These are phyloP conservation scores for Diachasmimorpha longicaudata DNA, from an alignment of 1,140 invertebrate species.

Conservation along the genomic window DNA sequence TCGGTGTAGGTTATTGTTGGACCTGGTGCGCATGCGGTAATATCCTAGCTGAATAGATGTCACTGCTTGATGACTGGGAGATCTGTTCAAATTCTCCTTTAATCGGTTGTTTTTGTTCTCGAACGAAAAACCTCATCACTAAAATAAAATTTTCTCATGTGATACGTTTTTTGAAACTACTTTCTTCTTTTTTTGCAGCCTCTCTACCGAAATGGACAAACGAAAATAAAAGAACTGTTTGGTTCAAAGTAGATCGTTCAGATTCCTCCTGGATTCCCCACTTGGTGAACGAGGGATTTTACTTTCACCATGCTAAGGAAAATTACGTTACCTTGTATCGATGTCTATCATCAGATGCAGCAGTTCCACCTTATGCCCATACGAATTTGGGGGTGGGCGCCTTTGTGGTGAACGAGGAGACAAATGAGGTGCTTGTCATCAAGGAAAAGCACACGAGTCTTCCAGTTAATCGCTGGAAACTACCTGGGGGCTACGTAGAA, in stretches of 20 bases:
- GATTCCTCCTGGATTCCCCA: constrained; percentile 80
- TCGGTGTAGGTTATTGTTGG: not conserved
- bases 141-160: no score
- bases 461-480: constrained; percentile 75
- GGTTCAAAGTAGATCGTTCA: constrained; percentile 78
- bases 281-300: constrained; percentile 80
- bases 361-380: constrained; percentile 82
- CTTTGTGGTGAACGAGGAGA: constrained; percentile 78
- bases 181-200: constrained; percentile 57
- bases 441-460: constrained; percentile 67
- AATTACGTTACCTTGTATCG: constrained; percentile 80
- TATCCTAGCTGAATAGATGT: not conserved
- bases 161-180: no score
- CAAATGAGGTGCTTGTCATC: constrained; percentile 78
- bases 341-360: constrained; percentile 75
- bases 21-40: not conserved
- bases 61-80: not conserved
- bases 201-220: constrained; percentile 75
- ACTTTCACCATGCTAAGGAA: constrained; percentile 84
- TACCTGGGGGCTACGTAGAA: constrained; percentile 91
- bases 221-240: constrained; percentile 74
- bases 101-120: no score
- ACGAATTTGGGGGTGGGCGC: constrained; percentile 89
- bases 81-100: not conserved
- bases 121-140: no score